These are phyloP conservation scores for Mesoclemmys tuberculata DNA, from an alignment of 2,113 vertebrate species.

Conservation along the genomic window DNA sequence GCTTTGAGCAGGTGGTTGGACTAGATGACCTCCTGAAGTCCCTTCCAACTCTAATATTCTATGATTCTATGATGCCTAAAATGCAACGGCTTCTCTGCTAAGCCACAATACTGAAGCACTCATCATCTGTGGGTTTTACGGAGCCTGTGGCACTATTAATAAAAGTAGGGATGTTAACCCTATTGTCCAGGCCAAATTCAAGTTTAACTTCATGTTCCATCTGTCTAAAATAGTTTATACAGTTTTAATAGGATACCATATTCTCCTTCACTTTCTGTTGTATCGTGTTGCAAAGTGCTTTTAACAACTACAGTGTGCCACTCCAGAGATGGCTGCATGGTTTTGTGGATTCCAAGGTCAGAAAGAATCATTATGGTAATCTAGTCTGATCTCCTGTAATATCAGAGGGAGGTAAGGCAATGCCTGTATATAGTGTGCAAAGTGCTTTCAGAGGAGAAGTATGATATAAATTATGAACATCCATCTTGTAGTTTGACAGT, in stretches of 20 bases:
- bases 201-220: not conserved
- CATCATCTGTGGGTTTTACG: not conserved
- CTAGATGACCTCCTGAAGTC: too few species aligned
- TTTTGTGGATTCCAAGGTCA: not conserved
- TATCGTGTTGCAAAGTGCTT: not conserved
- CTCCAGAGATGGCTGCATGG: not conserved
- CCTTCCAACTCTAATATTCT: too few species aligned
- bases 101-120: not conserved
- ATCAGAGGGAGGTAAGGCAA: not conserved
- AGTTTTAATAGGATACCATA: not conserved
- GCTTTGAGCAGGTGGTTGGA: too few species aligned
- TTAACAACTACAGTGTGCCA: not conserved
- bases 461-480: not conserved
- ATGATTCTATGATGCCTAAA: accelerated
- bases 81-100: not conserved
- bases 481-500: not conserved
- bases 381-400: not conserved
- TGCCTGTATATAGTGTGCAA: not conserved
- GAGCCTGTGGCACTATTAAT: not conserved
- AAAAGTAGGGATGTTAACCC: not conserved
- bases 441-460: not conserved
- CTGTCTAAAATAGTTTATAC: accelerated
- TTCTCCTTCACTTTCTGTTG: not conserved
- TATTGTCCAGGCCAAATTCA: not conserved
- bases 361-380: not conserved